phyloP scores from a whole-genome alignment of 1,140 invertebrate genomes.

The Bombyx mandarina region DNA sequence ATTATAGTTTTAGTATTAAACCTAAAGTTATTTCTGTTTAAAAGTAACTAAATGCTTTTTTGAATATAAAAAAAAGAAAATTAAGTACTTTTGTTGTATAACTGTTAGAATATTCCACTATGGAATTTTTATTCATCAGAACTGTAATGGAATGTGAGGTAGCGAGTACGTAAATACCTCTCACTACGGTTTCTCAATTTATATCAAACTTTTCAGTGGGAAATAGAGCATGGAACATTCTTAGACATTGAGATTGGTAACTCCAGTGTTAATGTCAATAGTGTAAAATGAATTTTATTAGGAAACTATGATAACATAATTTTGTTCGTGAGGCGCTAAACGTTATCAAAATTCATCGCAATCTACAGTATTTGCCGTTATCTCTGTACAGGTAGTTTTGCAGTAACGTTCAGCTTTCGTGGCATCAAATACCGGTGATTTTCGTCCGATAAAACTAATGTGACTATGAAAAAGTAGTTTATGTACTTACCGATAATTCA shows the following conservation, averaged over 20 bases:
- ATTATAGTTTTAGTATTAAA: too few relatives aligned
- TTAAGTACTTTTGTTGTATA: too few relatives aligned
- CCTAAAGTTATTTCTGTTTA: too few relatives aligned
- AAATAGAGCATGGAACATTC: slow-evolving; percentile 41
- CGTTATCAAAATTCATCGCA: slow-evolving; percentile 60
- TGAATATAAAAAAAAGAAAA: too few relatives aligned
- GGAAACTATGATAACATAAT: slow-evolving; percentile 5
- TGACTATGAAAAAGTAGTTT: slow-evolving; percentile 1
- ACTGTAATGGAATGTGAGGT: slow-evolving; percentile 10
- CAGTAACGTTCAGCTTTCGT: slow-evolving; percentile 33
- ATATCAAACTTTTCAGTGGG: slow-evolving; percentile 39
- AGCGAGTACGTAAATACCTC: slow-evolving; percentile 27
- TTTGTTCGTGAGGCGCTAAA: slow-evolving; percentile 22
- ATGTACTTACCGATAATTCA: slow-evolving; percentile 44
- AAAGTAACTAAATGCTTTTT: too few relatives aligned
- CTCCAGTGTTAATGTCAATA: neutral
- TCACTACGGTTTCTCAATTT: slow-evolving; percentile 48
- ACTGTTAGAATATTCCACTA: too few relatives aligned
- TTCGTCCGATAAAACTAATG: slow-evolving; percentile 5
- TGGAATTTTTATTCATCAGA: too few relatives aligned
- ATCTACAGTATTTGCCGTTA: slow-evolving; percentile 59
- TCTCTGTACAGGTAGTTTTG: slow-evolving; percentile 21
- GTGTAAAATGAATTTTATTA: slow-evolving; percentile 1
- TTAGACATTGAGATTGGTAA: neutral
- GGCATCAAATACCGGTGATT: slow-evolving; percentile 27